Evolutionary conservation across 1,140 invertebrate species (phyloP).

Genomic region (Melipona quadrifasciata): DNA sequence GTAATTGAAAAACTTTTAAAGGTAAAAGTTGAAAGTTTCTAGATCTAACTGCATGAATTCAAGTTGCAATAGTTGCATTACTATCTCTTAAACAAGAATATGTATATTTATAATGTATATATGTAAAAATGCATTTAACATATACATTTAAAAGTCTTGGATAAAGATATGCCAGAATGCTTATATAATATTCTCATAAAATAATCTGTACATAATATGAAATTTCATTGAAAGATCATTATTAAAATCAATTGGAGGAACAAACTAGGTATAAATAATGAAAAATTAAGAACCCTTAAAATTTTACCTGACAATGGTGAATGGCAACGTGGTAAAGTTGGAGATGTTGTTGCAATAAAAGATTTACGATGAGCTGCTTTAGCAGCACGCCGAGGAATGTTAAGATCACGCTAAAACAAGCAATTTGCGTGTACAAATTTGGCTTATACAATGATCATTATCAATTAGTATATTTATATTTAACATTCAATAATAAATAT

Average conservation of each 20-base stretch:
- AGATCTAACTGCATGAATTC: constrained; percentile 23
- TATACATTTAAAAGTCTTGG: constrained; percentile 19
- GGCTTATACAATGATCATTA: background rate
- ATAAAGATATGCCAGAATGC: constrained; percentile 17
- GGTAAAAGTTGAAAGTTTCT: constrained; percentile 4
- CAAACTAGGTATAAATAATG: too few species aligned
- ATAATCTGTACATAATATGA: background rate
- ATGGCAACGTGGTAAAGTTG: constrained; percentile 90
- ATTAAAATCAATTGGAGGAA: background rate
- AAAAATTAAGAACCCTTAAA: background rate
- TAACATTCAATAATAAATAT: constrained; percentile 9
- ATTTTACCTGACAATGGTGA: constrained; percentile 86
- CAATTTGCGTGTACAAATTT: constrained; percentile 1
- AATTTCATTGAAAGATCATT: background rate
- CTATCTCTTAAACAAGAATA: background rate
- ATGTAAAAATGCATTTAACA: background rate
- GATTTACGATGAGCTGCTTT: constrained; percentile 86
- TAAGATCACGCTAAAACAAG: constrained; percentile 83
- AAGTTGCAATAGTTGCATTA: constrained; percentile 12
- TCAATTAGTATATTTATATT: background rate
- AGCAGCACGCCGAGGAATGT: constrained; percentile 79
- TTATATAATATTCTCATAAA: constrained; percentile 28
- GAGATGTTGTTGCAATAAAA: constrained; percentile 86
- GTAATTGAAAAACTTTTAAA: background rate
- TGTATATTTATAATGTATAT: background rate